Base-by-base conservation (phyloP, 2,797 vertebrate genomes). In the Bradypus variegatus region DNA sequence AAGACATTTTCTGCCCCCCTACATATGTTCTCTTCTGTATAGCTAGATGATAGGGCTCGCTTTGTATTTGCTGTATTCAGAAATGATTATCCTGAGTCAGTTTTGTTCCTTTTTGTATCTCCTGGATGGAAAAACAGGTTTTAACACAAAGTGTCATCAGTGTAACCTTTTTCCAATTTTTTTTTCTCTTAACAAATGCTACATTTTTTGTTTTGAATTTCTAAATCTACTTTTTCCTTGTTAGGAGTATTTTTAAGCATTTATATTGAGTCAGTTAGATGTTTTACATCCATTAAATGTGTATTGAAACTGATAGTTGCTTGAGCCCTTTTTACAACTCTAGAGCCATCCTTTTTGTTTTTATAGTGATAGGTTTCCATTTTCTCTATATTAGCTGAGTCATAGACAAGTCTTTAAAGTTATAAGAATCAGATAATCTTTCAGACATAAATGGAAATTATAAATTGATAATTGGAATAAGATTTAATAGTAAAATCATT, bases 221-320 rank as follows among this genome's bases (percentile, higher is more conserved):
- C 29, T 41, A 72, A 82, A 73, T 89, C 72, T 2, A 50, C 73
- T 80, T 67, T 50, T 89, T 91, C 48, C 27, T 88, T 91, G 16
- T 58, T 75, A 48, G 25, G 55, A 21, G 23, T 69, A 53, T 89
- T 76, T 48, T 48, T 27, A 64, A 6, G 27, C 73, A 72, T 87
- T 91, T 86, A 36, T 29, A 55, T 64, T 86, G 29, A 89, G 53
- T 82, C 19, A 82, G 21, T 25, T 86, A 92, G 72, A 21, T 67
- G 86, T 82, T 92, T 92, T 92, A 12, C 21, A n/a, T 33, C 21
- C 27, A 19, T 90, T 94, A 87, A 94, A 58, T 92, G 77, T 79
- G 72, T 88, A 64, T 65, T 45, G 78, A 76, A 70, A 91, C 55
- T 62, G 36, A 67, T 93, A 8, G 53, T 53, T 48, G 10, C 81